Base-by-base conservation (phyloP, 2,797 vertebrate genomes). In the Pantherophis vulpinus region DNA sequence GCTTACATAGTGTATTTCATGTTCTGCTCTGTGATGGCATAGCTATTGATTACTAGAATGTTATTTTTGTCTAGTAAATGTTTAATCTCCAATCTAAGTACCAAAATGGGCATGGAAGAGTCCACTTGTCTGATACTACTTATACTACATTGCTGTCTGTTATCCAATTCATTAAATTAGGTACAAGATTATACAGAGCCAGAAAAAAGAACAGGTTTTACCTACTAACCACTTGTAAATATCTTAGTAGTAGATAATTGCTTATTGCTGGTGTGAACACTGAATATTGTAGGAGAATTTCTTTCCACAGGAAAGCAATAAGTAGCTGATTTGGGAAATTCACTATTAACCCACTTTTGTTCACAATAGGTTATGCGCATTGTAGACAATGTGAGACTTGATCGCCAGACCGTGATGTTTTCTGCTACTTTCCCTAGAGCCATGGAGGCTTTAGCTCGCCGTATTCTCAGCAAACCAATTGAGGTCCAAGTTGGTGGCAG, bases 391-490 rank as follows among this genome's bases (percentile, higher is more conserved):
- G 98, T 99, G 79, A 98, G 99, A 90, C 99, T 99, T 5, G 99
- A 99, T 95, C 98, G 99, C 14, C 99, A 99, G 98, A 99, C 99
- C 0, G 99, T 99, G 96, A 99, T 99, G 99, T 99, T 99, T 97
- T 99, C 99, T 0, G 99, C 99, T 94, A 99, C 99, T 70, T 99
- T 99, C 70, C 99, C 99, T 92, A 98, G 99, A 97, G 99, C 99
- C 90, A 99, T 99, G 99, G 99, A 99, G 97, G 99, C 99, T 1
- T 97, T 99, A 97, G 99, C 99, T 92, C 98, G 99, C 18, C 98
- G 99, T 95, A 99, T 99, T 97, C 97, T 99, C 16, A 97, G 97
- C 74, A 99, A 99, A 94, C 99, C 99, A 13, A 97, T 99, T 4
- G 99, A 99, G 97, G 98, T 99, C 92, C 99, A 99, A 97, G 99